Evolutionary conservation across 1,140 invertebrate species (phyloP).

Genomic region (Xylocopa sonorina): DNA sequence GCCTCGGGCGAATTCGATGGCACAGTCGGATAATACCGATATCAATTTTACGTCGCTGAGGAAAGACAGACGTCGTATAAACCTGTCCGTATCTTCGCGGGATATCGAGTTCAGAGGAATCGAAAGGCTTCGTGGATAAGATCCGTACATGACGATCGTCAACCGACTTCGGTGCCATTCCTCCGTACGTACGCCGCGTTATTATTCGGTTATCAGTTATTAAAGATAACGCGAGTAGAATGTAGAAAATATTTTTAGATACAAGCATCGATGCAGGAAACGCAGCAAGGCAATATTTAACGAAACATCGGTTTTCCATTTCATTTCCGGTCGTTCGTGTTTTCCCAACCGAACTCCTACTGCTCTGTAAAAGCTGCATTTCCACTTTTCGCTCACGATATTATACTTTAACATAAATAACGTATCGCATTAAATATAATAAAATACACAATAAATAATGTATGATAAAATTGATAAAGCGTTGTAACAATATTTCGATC

Average conservation of each 20-base stretch:
- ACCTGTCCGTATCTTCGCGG: background rate
- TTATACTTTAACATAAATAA: background rate
- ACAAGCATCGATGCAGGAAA: no score
- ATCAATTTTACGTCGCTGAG: constrained; percentile 34
- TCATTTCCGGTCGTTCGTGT: background rate
- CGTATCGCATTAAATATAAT: no score
- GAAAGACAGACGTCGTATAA: constrained; percentile 30
- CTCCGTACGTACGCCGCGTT: no score
- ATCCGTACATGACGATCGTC: no score
- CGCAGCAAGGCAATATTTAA: background rate
- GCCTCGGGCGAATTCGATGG: constrained; percentile 29
- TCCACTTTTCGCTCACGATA: background rate
- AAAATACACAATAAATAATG: no score
- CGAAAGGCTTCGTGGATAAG: background rate
- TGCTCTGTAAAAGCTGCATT: background rate
- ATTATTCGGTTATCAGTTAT: no score
- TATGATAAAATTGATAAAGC: no score
- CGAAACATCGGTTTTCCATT: constrained; percentile 10
- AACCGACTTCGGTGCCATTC: no score
- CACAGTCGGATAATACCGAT: constrained; percentile 41
- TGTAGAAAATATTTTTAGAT: no score
- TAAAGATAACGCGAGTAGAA: no score
- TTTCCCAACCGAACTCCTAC: background rate
- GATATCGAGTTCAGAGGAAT: background rate
- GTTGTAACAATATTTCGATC: no score